Conservation (phyloP, 2,113 vertebrate species). For the Parus major region DNA sequence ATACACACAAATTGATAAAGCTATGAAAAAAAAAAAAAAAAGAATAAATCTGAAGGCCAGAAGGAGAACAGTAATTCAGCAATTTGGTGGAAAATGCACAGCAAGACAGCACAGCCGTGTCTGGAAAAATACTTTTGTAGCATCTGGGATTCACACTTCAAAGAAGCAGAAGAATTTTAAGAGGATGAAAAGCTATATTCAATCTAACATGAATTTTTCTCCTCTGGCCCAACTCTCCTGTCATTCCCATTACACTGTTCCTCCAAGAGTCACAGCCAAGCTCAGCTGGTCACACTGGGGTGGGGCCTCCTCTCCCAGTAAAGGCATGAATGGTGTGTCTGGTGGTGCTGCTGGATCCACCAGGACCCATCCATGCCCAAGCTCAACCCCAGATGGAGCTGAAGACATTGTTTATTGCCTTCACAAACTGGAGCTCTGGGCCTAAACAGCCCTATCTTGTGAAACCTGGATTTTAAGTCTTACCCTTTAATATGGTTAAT, state of each 20-base stretch:
- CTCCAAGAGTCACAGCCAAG: slow-evolving; percentile 8
- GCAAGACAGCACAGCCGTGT: slow-evolving; percentile 1
- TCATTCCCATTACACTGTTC: neutral
- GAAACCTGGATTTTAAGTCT: neutral
- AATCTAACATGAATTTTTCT: neutral
- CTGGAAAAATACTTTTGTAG: slow-evolving; percentile 43
- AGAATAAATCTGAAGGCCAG: neutral
- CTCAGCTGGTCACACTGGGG: neutral
- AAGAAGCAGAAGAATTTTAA: slow-evolving; percentile 43
- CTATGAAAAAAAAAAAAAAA: neutral
- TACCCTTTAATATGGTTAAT: neutral
- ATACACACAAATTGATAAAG: slow-evolving; percentile 5
- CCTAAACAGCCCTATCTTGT: neutral
- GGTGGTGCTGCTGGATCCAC: neutral
- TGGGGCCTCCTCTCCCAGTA: neutral
- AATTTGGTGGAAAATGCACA: slow-evolving; percentile 34
- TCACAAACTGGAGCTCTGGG: neutral
- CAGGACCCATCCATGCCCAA: neutral
- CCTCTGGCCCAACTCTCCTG: neutral
- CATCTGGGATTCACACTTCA: slow-evolving; percentile 53
- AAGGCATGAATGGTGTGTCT: rapidly evolving
- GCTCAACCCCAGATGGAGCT: neutral
- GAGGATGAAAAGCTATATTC: slow-evolving; percentile 14
- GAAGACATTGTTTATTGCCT: neutral
- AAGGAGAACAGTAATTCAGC: slow-evolving; percentile 50